These are phyloP conservation scores for Catostylus mosaicus DNA, from an alignment of 30 jellyfish, hydroid and myxozoan species.

Conservation along the genomic window DNA sequence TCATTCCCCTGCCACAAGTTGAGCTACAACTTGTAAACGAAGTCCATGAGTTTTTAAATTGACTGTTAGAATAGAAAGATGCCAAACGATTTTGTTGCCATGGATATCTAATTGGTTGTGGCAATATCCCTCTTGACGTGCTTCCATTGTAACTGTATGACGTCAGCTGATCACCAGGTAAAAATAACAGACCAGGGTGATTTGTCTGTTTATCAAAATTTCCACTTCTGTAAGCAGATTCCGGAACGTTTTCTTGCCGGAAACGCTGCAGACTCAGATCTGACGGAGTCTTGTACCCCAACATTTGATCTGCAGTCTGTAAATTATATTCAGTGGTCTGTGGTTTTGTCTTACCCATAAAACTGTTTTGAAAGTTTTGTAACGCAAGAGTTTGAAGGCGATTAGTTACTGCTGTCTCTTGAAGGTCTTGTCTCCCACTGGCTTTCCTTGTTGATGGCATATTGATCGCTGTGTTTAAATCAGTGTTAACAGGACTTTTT, in stretches of 20 bases:
- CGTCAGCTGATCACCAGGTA: slow-evolving; percentile 61
- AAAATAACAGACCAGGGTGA: slow-evolving; percentile 53
- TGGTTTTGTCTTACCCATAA: not conserved
- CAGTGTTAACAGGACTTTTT: not conserved
- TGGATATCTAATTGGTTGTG: slow-evolving; percentile 41
- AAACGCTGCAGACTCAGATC: slow-evolving; percentile 57
- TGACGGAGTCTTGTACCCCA: slow-evolving; percentile 6
- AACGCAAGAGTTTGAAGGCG: slow-evolving; percentile 12
- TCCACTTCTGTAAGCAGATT: slow-evolving; percentile 48
- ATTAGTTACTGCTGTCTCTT: not conserved
- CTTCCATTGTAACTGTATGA: slow-evolving; percentile 35
- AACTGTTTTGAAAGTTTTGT: slow-evolving; percentile 17
- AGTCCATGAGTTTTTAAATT: slow-evolving; percentile 71
- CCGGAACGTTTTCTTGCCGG: slow-evolving; percentile 58
- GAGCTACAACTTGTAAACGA: slow-evolving; percentile 86
- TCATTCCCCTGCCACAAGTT: slow-evolving; percentile 96
- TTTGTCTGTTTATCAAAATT: slow-evolving; percentile 56
- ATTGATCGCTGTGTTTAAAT: slow-evolving; percentile 10
- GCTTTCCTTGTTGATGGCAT: slow-evolving; percentile 4
- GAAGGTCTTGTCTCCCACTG: not conserved
- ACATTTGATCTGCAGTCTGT: not conserved
- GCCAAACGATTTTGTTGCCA: slow-evolving; percentile 41
- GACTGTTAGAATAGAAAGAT: slow-evolving; percentile 26
- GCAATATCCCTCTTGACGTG: slow-evolving; percentile 44
- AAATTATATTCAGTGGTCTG: not conserved